Evolutionary conservation across 2,797 vertebrate genomes (phyloP).

Genomic region (Synanceia verrucosa): DNA sequence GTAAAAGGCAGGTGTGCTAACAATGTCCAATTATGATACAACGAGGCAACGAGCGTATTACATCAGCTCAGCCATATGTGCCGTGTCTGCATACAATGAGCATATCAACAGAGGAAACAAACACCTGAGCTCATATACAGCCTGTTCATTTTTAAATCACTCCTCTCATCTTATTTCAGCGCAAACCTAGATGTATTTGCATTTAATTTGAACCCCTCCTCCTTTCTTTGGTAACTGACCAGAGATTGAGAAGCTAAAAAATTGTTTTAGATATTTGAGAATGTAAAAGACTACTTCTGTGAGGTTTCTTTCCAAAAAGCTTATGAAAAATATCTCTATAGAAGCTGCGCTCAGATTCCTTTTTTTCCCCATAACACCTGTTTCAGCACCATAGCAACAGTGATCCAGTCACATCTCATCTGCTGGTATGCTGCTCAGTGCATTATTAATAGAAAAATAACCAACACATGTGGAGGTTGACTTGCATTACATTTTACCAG

Average conservation of each 20-base stretch:
- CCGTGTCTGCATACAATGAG: slow-evolving; percentile 24
- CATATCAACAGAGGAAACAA: slow-evolving; percentile 20
- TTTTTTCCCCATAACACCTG: not conserved
- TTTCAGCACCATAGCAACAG: slow-evolving; percentile 43
- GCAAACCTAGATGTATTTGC: slow-evolving; percentile 22
- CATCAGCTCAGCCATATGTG: slow-evolving; percentile 28
- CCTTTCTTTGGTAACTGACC: slow-evolving; percentile 9
- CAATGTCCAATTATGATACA: slow-evolving; percentile 3
- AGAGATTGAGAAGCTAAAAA: not conserved
- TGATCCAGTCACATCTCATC: slow-evolving; percentile 7
- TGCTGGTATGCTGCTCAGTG: not conserved
- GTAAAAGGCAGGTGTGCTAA: not conserved
- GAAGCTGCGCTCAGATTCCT: not conserved
- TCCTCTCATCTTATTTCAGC: slow-evolving; percentile 8
- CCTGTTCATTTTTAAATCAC: slow-evolving; percentile 10
- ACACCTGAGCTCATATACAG: slow-evolving; percentile 9
- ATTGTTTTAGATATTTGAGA: not conserved
- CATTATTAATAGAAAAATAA: slow-evolving; percentile 23
- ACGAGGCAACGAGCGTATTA: slow-evolving; percentile 14
- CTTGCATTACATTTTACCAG: not conserved
- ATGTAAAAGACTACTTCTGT: not conserved
- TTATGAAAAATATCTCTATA: slow-evolving; percentile 9
- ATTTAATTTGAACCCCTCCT: slow-evolving; percentile 26
- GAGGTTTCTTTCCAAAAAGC: not conserved
- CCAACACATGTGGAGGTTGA: slow-evolving; percentile 16